These are phyloP conservation scores for Pitangus sulphuratus DNA, from an alignment of 2,797 vertebrate genomes.

Conservation along the genomic window DNA sequence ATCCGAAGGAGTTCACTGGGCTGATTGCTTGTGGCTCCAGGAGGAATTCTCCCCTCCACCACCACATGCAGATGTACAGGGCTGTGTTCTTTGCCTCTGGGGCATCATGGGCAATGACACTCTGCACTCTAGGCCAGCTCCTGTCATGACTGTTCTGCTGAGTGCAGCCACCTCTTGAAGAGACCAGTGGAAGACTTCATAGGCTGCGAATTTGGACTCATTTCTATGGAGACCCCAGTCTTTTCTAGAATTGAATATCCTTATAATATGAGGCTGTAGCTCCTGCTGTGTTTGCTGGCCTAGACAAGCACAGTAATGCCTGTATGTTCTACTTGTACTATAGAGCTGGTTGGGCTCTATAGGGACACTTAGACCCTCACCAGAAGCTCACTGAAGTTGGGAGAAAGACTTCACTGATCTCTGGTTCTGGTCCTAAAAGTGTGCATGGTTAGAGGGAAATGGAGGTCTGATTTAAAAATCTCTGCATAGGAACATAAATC, in stretches of 20 bases:
- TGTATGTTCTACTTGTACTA: not conserved
- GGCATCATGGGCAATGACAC: fast-evolving
- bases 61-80: not conserved
- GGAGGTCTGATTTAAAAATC: not conserved
- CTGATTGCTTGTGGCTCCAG: not conserved
- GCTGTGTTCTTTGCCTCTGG: not conserved
- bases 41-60: not conserved
- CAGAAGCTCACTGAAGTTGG: not conserved
- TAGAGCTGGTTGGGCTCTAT: not conserved
- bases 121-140: not conserved
- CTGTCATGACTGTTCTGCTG: not conserved
- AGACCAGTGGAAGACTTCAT: not conserved
- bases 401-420: slow-evolving; percentile 5
- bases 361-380: not conserved
- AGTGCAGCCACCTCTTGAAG: not conserved
- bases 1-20: not conserved
- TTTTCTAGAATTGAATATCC: not conserved
- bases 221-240: not conserved
- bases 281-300: not conserved
- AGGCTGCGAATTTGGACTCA: not conserved
- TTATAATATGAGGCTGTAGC: not conserved
- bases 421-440: not conserved
- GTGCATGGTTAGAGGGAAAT: slow-evolving; percentile 11
- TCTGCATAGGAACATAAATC: not conserved
- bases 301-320: not conserved